Base-by-base conservation (phyloP, 35 echinoderm and acorn worm species). In the Antedon bifida region DNA sequence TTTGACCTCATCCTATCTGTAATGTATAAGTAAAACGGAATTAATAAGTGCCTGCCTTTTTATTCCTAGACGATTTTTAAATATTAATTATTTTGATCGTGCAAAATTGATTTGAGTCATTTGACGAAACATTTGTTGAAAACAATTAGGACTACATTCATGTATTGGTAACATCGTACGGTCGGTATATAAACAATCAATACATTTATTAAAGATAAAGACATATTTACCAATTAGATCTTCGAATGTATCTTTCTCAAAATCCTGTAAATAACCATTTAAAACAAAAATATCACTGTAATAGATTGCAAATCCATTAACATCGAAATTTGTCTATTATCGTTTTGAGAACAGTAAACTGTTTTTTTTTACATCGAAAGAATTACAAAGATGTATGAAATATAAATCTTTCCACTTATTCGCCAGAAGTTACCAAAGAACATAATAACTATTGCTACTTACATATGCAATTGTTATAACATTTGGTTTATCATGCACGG, bases 171-270 rank as follows among this genome's bases (percentile, higher is more conserved):
- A n/a, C n/a, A n/a, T n/a, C n/a, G n/a, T n/a, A n/a, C n/a, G n/a
- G n/a, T n/a, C n/a, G n/a, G n/a, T n/a, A n/a, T n/a, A n/a, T n/a
- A n/a, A n/a, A n/a, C n/a, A n/a, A n/a, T n/a, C n/a, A n/a, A n/a
- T n/a, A n/a, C n/a, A n/a, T n/a, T n/a, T n/a, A n/a, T n/a, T n/a
- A n/a, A n/a, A n/a, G n/a, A n/a, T n/a, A 12, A 76, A 33, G 32
- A 74, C 21, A 29, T 23, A 78, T 78, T 89, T 34, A 84, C 87
- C 87, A 45, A 84, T 13, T 29, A 89, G 23, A 5, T 29, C 9
- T 31, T 92, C 82, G 32, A 88, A 92, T 21, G 90, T 88, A 75
- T 92, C 90, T 5, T 82, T 92, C 19, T 78, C 76, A 44, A 92
- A 92, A 85, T 92, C 86, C 90, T 92, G 36, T 28, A 80, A 79